These are phyloP conservation scores for Anorthoa munda DNA, from an alignment of 2,888 invertebrate species.

Conservation along the genomic window DNA sequence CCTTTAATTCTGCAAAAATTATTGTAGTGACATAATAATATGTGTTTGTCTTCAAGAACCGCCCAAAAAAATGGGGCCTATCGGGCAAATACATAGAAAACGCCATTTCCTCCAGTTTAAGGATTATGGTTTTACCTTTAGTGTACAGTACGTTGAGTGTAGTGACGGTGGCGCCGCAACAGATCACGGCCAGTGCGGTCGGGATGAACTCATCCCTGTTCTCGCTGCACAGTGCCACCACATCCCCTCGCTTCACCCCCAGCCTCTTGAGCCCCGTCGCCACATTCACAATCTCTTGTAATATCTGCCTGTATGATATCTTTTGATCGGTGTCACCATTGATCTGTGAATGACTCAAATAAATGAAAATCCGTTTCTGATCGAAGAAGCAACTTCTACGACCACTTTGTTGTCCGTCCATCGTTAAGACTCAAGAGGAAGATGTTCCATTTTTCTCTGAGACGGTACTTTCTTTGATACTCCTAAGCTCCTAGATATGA, in stretches of 20 bases:
- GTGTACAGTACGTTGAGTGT: constrained; percentile 91
- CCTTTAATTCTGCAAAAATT: too few relatives aligned
- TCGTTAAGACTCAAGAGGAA: too few relatives aligned
- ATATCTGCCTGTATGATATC: constrained; percentile 85
- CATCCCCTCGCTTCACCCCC: constrained; percentile 88
- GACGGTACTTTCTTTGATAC: too few relatives aligned
- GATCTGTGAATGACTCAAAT: constrained; percentile 79
- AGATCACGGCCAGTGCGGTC: constrained; percentile 87
- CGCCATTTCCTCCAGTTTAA: neutral
- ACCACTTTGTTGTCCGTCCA: too few relatives aligned
- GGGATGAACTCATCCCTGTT: constrained; percentile 91
- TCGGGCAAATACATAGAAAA: neutral
- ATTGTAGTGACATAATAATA: neutral
- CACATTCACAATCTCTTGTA: constrained; percentile 87
- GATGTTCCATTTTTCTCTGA: too few relatives aligned
- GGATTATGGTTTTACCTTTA: constrained; percentile 70
- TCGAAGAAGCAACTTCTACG: neutral
- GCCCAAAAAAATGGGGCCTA: neutral
- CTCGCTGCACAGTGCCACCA: constrained; percentile 91
- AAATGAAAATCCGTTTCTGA: neutral
- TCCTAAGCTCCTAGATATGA: too few relatives aligned
- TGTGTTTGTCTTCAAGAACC: neutral
- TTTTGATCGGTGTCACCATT: constrained; percentile 89
- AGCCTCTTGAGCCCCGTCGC: constrained; percentile 86
- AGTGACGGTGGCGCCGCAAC: constrained; percentile 90